Percentiles rank a stretch among this genome's conserved stretches.
Evolutionary conservation across 2,888 invertebrate species (phyloP).

Genomic region (Folsomia candida): DNA sequence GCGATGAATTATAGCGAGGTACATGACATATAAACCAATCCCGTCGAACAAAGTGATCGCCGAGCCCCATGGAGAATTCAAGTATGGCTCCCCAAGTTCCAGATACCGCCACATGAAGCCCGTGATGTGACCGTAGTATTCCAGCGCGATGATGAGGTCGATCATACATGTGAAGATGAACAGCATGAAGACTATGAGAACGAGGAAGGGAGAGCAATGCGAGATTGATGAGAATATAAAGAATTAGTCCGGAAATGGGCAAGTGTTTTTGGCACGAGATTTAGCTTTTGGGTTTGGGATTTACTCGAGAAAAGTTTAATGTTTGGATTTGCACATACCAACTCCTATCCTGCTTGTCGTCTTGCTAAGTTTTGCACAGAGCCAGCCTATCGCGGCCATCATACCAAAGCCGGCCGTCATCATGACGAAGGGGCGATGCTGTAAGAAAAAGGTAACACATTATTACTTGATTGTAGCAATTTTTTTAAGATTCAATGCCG

Average conservation of each 20-base stretch:
- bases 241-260: too few species aligned
- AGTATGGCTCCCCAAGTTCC: constrained; percentile 47
- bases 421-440: constrained; percentile 47
- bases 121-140: constrained; percentile 45
- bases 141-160: constrained; percentile 48
- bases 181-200: constrained; percentile 45
- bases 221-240: not conserved
- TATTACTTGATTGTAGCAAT: too few species aligned
- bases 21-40: constrained; percentile 47
- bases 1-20: constrained; percentile 40
- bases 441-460: too few species aligned
- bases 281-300: too few species aligned
- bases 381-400: constrained; percentile 25
- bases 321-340: too few species aligned
- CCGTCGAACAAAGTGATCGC: constrained; percentile 49
- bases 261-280: too few species aligned
- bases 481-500: too few species aligned
- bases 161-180: constrained; percentile 47
- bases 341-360: too few species aligned
- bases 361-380: constrained; percentile 19
- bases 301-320: too few species aligned
- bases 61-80: constrained; percentile 45
- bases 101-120: constrained; percentile 50
- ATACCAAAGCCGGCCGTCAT: constrained; percentile 38
- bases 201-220: constrained; percentile 5